Evolutionary conservation across 2,888 invertebrate genomes (phyloP).

Genomic region (Eudasyphora cyanicolor): DNA sequence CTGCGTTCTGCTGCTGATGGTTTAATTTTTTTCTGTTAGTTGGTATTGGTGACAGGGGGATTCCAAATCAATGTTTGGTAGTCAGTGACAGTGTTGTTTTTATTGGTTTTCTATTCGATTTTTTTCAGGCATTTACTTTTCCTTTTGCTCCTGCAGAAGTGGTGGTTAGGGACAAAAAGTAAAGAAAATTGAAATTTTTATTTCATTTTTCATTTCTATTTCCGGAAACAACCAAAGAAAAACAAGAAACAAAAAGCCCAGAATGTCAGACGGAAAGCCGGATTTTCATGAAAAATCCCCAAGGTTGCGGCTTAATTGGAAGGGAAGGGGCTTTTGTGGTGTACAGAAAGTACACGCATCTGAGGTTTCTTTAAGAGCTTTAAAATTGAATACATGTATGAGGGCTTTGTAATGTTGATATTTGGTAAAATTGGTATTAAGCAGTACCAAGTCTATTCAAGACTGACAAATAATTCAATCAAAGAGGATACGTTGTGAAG

Average conservation of each 20-base stretch:
- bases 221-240: neutral
- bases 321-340: neutral
- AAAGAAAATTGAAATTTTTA: constrained; percentile 3
- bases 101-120: constrained; percentile 10
- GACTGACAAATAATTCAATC: no score
- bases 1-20: constrained; percentile 1
- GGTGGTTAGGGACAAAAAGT: neutral
- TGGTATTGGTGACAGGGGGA: constrained; percentile 28
- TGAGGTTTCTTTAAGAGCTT: no score
- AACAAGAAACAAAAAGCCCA: no score
- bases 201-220: neutral
- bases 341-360: no score
- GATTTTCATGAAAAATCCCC: neutral
- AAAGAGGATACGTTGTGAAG: no score
- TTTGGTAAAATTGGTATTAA: no score
- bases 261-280: neutral
- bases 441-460: no score
- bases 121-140: constrained; percentile 4
- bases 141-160: neutral
- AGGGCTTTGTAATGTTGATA: no score
- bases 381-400: no score
- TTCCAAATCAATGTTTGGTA: constrained; percentile 28
- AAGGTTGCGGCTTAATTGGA: constrained; percentile 1
- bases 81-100: constrained; percentile 11
- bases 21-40: neutral